phyloP scores from a whole-genome alignment of 1,140 invertebrate species.

The Proctacanthus coquilletti region DNA sequence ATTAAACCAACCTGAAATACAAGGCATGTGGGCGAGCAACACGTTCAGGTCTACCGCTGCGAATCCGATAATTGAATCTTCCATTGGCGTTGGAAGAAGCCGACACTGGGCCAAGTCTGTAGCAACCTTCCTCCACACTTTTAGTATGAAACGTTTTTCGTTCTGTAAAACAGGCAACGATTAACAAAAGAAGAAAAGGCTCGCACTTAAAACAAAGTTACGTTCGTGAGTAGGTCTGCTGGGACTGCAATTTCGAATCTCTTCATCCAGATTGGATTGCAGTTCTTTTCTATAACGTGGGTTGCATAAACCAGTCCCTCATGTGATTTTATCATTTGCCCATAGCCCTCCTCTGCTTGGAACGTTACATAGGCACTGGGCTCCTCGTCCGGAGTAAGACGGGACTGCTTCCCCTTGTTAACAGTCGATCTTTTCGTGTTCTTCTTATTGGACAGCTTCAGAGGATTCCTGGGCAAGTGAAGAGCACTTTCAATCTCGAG shows the following conservation, averaged over 20 bases:
- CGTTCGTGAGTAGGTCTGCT: slow-evolving; percentile 36
- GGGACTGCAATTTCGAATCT: slow-evolving; percentile 35
- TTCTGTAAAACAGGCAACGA: slow-evolving; percentile 29
- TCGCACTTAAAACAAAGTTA: slow-evolving; percentile 21
- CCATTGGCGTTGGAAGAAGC: slow-evolving; percentile 31
- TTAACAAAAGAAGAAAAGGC: slow-evolving; percentile 4
- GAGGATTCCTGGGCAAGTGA: slow-evolving; percentile 35
- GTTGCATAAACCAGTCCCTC: slow-evolving; percentile 32
- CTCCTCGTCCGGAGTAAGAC: slow-evolving; percentile 23
- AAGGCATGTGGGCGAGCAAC: slow-evolving; percentile 32
- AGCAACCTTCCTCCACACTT: slow-evolving; percentile 38
- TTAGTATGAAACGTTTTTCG: slow-evolving; percentile 40
- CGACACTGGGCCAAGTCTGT: slow-evolving; percentile 12
- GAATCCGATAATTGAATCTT: slow-evolving; percentile 40
- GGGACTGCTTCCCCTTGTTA: slow-evolving; percentile 14
- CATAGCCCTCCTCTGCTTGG: slow-evolving; percentile 26
- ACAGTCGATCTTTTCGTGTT: slow-evolving; percentile 9
- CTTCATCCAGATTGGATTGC: slow-evolving; percentile 40
- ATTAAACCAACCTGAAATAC: slow-evolving; percentile 42
- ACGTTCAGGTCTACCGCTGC: slow-evolving; percentile 40
- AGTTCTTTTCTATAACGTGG: slow-evolving; percentile 33
- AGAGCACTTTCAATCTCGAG: slow-evolving; percentile 39
- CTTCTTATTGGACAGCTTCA: slow-evolving; percentile 14
- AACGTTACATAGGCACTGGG: slow-evolving; percentile 45
- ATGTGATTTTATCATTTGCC: slow-evolving; percentile 21